These are phyloP conservation scores for Papilio helenus DNA, from an alignment of 1,140 invertebrate genomes.

Conservation along the genomic window DNA sequence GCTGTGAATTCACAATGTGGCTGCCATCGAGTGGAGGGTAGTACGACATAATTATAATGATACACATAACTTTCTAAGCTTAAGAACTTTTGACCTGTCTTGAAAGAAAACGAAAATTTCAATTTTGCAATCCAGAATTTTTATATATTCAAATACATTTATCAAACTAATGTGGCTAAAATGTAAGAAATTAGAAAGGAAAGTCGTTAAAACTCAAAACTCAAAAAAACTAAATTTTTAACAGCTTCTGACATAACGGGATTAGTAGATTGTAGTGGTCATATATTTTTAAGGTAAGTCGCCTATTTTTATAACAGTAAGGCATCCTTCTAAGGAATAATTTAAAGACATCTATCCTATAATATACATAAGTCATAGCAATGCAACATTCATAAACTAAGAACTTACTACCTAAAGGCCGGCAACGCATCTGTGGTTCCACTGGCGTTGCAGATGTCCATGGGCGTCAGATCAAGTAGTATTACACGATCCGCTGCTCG, in stretches of 20 bases:
- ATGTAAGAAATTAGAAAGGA: neutral
- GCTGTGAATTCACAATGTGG: conserved; percentile 59
- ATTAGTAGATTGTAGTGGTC: too few species aligned
- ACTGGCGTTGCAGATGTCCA: too few species aligned
- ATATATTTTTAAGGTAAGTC: too few species aligned
- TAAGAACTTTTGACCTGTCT: neutral
- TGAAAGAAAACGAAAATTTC: neutral
- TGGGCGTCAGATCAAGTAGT: too few species aligned
- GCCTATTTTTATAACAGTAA: too few species aligned
- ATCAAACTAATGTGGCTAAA: neutral
- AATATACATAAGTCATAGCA: too few species aligned
- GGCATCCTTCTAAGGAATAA: too few species aligned
- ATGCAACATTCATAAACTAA: too few species aligned
- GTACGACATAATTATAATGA: conserved; percentile 11
- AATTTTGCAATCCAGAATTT: neutral
- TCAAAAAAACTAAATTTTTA: neutral
- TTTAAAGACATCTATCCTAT: too few species aligned
- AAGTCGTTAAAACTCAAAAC: neutral
- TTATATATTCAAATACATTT: neutral
- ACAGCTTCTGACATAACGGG: neutral
- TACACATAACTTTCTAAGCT: conserved; percentile 1
- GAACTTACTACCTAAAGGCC: too few species aligned
- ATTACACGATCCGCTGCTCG: too few species aligned
- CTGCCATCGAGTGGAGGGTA: conserved; percentile 44
- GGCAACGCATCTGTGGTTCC: too few species aligned